Percentiles rank a stretch among this genome's conserved stretches.
These are phyloP conservation scores for Argynnis bischoffii DNA, from an alignment of 2,888 invertebrate genomes.

Conservation along the genomic window DNA sequence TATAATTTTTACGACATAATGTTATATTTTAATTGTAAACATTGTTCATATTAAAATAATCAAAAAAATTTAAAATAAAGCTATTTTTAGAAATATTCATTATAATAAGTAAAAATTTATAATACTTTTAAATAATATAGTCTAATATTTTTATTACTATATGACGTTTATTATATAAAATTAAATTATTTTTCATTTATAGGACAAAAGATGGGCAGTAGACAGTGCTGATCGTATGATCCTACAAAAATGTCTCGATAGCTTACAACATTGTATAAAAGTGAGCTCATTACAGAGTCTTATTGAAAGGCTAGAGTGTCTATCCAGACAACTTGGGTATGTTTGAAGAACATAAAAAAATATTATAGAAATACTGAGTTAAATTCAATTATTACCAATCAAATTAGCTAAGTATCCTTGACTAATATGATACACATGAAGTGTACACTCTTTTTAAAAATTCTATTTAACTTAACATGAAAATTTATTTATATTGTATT, in stretches of 20 bases:
- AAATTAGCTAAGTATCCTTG: too few relatives aligned
- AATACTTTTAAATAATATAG: too few relatives aligned
- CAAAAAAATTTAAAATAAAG: too few relatives aligned
- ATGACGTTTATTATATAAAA: too few relatives aligned
- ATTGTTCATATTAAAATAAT: not conserved
- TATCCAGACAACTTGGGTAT: constrained; percentile 93
- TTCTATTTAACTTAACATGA: too few relatives aligned
- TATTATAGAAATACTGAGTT: not conserved
- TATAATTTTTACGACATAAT: not conserved
- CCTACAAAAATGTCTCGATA: constrained; percentile 94
- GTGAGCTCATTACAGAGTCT: constrained; percentile 95
- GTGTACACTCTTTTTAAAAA: too few relatives aligned
- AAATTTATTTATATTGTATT: too few relatives aligned
- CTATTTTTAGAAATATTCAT: too few relatives aligned
- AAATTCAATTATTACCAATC: not conserved
- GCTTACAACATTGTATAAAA: constrained; percentile 96
- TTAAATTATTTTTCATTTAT: constrained; percentile 19
- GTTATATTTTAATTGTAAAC: not conserved
- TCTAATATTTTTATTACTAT: too few relatives aligned
- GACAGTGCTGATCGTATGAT: constrained; percentile 93
- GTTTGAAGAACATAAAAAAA: constrained; percentile 36
- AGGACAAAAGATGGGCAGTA: constrained; percentile 95
- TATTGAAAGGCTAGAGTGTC: constrained; percentile 94
- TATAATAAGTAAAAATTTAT: too few relatives aligned
- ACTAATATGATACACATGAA: too few relatives aligned